A percentile compares a stretch with the other conserved stretches of the same genome.
Conservation (phyloP, 2,888 invertebrate genomes). For the Pycnomerus fuliginosus region DNA sequence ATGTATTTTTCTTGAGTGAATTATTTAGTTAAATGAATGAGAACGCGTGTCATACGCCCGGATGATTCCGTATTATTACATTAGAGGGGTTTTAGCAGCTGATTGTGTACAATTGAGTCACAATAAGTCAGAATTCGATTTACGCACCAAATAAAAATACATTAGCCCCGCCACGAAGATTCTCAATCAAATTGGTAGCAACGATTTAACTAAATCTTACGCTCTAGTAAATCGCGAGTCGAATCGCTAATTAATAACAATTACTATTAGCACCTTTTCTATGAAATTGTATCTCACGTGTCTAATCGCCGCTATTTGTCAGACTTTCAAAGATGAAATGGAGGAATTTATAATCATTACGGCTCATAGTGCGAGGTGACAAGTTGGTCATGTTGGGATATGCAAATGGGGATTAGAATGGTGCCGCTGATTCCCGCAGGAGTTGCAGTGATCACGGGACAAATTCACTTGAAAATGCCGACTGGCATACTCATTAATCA, state of each 20-base stretch:
- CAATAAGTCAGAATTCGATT: constrained; percentile 19
- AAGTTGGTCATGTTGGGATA: constrained; percentile 26
- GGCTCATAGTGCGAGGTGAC: constrained; percentile 26
- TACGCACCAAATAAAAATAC: no score
- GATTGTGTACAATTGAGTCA: constrained; percentile 14
- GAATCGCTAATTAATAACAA: no score
- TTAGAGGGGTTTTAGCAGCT: constrained; percentile 22
- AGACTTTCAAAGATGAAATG: no score
- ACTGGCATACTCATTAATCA: constrained; percentile 43
- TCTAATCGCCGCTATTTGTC: no score
- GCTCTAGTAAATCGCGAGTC: no score
- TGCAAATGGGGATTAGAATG: constrained; percentile 30
- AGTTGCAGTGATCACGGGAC: constrained; percentile 40
- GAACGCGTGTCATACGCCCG: constrained; percentile 35
- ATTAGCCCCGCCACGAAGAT: no score
- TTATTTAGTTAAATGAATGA: constrained; percentile 44
- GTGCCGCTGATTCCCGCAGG: constrained; percentile 29
- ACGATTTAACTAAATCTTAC: no score
- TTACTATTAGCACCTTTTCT: no score
- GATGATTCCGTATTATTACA: constrained; percentile 33
- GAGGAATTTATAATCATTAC: constrained; percentile 32
- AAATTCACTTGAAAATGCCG: constrained; percentile 44
- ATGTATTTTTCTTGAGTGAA: constrained; percentile 43
- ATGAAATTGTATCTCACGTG: no score
- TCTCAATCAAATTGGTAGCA: no score